Evolutionary conservation across 2,113 vertebrate species (phyloP), one percentile per base, ranked within the genome.

Genomic region (Barbus barbus): DNA sequence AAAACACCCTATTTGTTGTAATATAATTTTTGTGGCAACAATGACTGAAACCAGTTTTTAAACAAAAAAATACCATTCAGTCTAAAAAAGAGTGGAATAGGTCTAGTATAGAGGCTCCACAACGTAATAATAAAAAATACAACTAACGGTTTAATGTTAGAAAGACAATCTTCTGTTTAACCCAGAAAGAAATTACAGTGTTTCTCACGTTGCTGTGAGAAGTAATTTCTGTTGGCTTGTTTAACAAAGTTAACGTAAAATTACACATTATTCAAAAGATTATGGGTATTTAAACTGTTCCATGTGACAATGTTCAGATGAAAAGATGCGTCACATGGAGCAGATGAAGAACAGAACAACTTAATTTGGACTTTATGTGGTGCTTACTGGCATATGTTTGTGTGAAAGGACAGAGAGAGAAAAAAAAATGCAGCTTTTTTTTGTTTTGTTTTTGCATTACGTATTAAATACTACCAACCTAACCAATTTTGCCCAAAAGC

Each of bases 21-120:
- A 84, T 87, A 84, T 88, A 87, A 90, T 86, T 89, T 90, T 92
- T 91, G 89, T 92, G 92, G 92, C 89, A 92, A 92, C 83, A 86
- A 76, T 89, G 87, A 90, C 87, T 93, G 90, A 87, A 92, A 93
- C 65, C 78, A 90, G 89, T 92, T 92, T 89, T 61, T 41, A 58
- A 81, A 79, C 41, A 28, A 33, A 74, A 56, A 65, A 36, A 51
- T 20, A 20, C 16, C 16, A 6, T 72, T 61, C 72, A 71, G 81
- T 26, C 60, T n/a, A n/a, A n/a, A n/a, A n/a, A n/a, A n/a, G n/a
- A n/a, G n/a, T n/a, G n/a, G n/a, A n/a, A n/a, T n/a, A n/a, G n/a
- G n/a, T n/a, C n/a, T n/a, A n/a, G n/a, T n/a, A n/a, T n/a, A n/a
- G n/a, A n/a, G 3, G 31, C 65, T 69, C 9, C 65, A 61, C 61